These are phyloP conservation scores for Euglossa dilemma DNA, from an alignment of 1,140 invertebrate species.

Conservation along the genomic window DNA sequence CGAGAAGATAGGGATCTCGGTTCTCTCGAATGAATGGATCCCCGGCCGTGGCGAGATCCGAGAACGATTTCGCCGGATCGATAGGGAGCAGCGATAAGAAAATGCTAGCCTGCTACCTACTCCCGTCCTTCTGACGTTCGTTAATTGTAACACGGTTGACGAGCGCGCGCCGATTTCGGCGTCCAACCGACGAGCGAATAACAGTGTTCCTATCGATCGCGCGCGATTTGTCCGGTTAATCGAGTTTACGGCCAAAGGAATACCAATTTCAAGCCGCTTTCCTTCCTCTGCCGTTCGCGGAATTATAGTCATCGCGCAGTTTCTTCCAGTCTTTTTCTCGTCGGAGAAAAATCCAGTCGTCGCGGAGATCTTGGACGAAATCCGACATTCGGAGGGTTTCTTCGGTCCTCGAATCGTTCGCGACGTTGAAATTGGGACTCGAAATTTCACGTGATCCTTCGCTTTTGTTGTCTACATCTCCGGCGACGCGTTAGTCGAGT, in stretches of 20 bases:
- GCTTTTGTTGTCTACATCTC: no score
- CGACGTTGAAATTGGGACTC: no score
- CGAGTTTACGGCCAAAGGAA: not conserved
- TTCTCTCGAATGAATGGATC: not conserved
- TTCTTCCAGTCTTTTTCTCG: not conserved
- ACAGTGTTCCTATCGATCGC: not conserved
- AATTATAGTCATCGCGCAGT: not conserved
- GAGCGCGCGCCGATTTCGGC: not conserved
- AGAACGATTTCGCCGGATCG: not conserved
- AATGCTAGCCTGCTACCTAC: constrained; percentile 3
- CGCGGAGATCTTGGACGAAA: not conserved
- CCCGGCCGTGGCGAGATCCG: not conserved
- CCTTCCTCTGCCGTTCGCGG: not conserved
- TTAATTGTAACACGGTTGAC: constrained; percentile 8
- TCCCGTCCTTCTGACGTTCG: not conserved
- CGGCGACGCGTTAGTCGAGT: no score
- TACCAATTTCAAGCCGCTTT: not conserved
- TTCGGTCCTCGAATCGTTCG: no score
- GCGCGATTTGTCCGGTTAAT: not conserved
- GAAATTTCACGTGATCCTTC: no score
- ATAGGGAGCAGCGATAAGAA: constrained; percentile 20
- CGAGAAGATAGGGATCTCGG: not conserved
- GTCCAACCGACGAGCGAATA: not conserved
- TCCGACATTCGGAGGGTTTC: no score
- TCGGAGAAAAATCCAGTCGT: not conserved